Evolutionary conservation across 1,140 invertebrate species (phyloP).

Genomic region (Cryptotermes secundus): DNA sequence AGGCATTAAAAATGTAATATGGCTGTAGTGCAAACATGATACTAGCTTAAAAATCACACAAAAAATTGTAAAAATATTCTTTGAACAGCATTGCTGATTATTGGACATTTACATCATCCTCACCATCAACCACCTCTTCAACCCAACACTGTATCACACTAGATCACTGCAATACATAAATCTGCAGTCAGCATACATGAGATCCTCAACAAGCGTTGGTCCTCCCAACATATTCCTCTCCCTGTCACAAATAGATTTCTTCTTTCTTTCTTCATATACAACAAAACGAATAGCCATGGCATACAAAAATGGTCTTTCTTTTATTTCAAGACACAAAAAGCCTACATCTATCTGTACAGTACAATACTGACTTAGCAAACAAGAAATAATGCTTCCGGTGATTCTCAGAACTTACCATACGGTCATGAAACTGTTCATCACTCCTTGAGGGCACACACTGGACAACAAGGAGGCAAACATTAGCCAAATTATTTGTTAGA

Average conservation of each 20-base stretch:
- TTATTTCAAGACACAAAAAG: not conserved
- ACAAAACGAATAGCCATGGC: constrained; percentile 30
- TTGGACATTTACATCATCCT: no score
- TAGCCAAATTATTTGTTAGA: constrained; percentile 20
- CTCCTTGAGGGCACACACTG: constrained; percentile 81
- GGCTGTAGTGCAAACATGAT: no score
- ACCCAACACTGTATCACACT: no score
- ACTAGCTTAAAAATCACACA: no score
- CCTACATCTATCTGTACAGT: constrained; percentile 8
- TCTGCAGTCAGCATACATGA: no score
- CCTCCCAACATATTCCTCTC: not conserved
- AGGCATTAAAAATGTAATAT: no score
- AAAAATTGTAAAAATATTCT: no score
- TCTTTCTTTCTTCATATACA: not conserved
- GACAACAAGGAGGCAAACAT: constrained; percentile 38
- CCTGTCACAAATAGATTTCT: not conserved
- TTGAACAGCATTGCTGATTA: no score
- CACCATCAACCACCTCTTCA: no score
- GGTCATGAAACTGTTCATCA: constrained; percentile 85
- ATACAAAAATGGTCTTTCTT: constrained; percentile 36
- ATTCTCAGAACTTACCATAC: constrained; percentile 74
- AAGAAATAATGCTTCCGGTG: not conserved
- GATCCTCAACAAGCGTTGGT: not conserved
- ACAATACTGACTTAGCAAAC: constrained; percentile 13
- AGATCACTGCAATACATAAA: no score